Base-by-base conservation (phyloP, 2,113 vertebrate genomes). In the Prionailurus bengalensis region DNA sequence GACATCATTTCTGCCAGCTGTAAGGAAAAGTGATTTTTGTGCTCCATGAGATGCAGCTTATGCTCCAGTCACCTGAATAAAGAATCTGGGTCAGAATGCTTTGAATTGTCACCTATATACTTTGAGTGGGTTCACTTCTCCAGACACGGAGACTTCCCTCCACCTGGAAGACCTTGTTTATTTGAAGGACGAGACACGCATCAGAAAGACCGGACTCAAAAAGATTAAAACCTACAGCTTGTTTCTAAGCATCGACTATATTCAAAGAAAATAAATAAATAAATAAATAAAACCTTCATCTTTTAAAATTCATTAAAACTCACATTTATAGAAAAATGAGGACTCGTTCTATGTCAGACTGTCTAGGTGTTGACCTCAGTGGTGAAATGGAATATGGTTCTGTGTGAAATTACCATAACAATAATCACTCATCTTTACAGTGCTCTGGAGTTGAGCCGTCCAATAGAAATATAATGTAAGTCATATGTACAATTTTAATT, bases 141-240 rank as follows among this genome's bases (percentile, higher is more conserved):
- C 55, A 97, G 70, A 91, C 16, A 33, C 1, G 79, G 68, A 92
- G 25, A 85, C 51, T 66, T 92, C 48, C n/a, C 33, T 95, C 86
- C 19, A 36, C 71, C 45, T 51, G 42, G 45, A 92, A 94, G 36
- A 80, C 15, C 15, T 17, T 89, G 42, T 74, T 48, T 78, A 70
- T 74, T 95, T 94, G 58, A 92, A 88, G 97, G 92, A 80, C 53
- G 88, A 89, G 65, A 68, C 66, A 83, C 8, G 66, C 27, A 83
- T 55, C 21, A 92, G 61, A 96, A 92, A 81, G 36, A 84, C 51
- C 68, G 48, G 33, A 93, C 89, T 89, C 33, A 96, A 25, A 89
- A 79, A 89, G 19, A 78, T 80, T 70, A 92, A 94, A 61, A 83
- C 11, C 23, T 82, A 80, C 8, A 73, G 19, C 10, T 93, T 33